Evolutionary conservation across 1,140 invertebrate genomes (phyloP).

Genomic region (Leptopilina clavipes): DNA sequence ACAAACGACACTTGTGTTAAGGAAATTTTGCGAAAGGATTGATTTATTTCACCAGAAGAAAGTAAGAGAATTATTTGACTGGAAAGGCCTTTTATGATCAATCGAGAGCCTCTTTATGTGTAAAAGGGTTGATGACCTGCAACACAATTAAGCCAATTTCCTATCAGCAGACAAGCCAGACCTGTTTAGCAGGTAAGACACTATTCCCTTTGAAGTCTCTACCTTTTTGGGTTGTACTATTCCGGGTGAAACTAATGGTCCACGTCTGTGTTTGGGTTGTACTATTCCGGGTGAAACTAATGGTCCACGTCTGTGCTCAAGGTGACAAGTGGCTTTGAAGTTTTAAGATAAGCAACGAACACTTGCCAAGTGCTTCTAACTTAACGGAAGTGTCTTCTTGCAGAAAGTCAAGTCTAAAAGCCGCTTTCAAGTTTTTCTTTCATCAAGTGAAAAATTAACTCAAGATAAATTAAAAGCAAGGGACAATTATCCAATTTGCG

Average conservation of each 20-base stretch:
- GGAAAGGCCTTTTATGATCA: neutral
- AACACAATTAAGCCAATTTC: neutral
- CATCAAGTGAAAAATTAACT: neutral
- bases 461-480: neutral
- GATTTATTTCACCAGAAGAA: too few species aligned
- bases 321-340: conserved; percentile 9
- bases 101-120: neutral
- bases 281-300: conserved; percentile 8
- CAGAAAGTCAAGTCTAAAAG: conserved; percentile 7
- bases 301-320: neutral
- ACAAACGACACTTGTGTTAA: too few species aligned
- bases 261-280: neutral
- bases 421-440: neutral
- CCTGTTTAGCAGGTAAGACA: conserved; percentile 16
- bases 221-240: neutral
- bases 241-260: neutral
- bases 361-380: conserved; percentile 12
- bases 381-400: conserved; percentile 1
- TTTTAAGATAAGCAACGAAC: conserved; percentile 5
- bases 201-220: neutral
- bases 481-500: too few species aligned
- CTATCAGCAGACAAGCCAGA: neutral
- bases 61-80: neutral
- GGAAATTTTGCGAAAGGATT: neutral
- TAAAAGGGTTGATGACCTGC: neutral